Percentiles rank a stretch among this genome's conserved stretches.
These are phyloP conservation scores for Trichechus manatus DNA, from an alignment of 2,113 vertebrate species.

Conservation along the genomic window DNA sequence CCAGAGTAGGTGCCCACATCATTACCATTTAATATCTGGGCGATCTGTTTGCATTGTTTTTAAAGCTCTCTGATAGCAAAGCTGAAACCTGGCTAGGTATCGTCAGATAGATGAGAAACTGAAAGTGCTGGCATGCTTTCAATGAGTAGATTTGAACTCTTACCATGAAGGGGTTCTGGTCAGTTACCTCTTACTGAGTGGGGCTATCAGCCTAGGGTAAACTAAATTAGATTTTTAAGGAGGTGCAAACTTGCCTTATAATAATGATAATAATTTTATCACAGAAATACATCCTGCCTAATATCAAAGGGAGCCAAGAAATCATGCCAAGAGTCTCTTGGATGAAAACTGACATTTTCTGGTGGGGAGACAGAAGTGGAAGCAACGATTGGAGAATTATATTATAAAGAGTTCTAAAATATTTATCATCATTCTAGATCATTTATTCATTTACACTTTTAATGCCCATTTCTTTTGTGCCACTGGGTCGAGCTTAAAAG, in stretches of 20 bases:
- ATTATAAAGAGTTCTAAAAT: conserved; percentile 78
- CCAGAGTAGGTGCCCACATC: background rate
- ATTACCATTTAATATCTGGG: background rate
- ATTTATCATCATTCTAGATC: conserved; percentile 80
- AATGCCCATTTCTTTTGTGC: conserved; percentile 76
- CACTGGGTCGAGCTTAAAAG: conserved; percentile 50
- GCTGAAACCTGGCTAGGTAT: background rate
- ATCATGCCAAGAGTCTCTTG: conserved; percentile 75
- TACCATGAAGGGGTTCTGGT: background rate
- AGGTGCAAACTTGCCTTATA: conserved; percentile 64
- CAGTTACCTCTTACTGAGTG: conserved; percentile 8
- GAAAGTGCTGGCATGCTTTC: background rate
- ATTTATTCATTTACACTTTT: conserved; percentile 76
- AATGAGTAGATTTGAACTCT: background rate
- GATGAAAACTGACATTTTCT: conserved; percentile 78
- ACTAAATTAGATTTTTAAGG: conserved; percentile 65
- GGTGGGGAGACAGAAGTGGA: conserved; percentile 69
- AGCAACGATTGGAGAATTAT: conserved; percentile 72
- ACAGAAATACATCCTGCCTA: conserved; percentile 67
- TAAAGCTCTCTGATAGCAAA: background rate
- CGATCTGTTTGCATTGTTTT: background rate
- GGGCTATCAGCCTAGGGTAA: background rate
- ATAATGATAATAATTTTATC: too few relatives aligned
- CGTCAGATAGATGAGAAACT: background rate
- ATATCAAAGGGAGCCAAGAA: conserved; percentile 66